These are phyloP conservation scores for Drosophila kanekoi DNA, from an alignment of 2,888 invertebrate genomes.

Conservation along the genomic window DNA sequence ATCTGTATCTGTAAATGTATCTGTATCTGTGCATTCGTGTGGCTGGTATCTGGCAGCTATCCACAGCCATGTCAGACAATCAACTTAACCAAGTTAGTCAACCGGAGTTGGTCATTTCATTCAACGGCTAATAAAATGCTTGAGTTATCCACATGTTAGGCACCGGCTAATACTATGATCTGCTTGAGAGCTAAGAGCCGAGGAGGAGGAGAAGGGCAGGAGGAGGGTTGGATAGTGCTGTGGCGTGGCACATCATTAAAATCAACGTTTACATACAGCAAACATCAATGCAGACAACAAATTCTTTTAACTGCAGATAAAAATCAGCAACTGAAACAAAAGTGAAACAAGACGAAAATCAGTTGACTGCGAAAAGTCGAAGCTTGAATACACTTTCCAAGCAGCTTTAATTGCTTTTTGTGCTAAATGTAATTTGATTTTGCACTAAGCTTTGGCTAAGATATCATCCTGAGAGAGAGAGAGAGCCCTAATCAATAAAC, in stretches of 20 bases:
- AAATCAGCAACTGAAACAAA: conserved; percentile 75
- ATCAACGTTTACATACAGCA: conserved; percentile 75
- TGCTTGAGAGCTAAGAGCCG: background rate
- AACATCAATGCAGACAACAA: conserved; percentile 78
- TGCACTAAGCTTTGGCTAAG: too few species aligned
- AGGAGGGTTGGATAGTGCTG: conserved; percentile 5
- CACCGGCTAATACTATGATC: conserved; percentile 25
- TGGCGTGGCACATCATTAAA: conserved; percentile 73
- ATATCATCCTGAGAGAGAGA: too few species aligned
- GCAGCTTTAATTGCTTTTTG: too few species aligned
- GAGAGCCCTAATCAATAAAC: too few species aligned
- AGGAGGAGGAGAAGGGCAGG: background rate
- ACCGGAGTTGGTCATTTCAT: conserved; percentile 77
- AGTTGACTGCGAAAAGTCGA: background rate
- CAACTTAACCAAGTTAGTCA: conserved; percentile 79
- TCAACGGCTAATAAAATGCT: conserved; percentile 80
- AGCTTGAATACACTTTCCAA: conserved; percentile 4
- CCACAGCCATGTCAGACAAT: conserved; percentile 78
- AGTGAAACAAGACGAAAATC: conserved; percentile 49
- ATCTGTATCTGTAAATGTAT: conserved; percentile 17
- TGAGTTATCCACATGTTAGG: conserved; percentile 69
- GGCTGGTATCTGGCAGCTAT: conserved; percentile 60
- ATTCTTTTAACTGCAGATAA: conserved; percentile 75
- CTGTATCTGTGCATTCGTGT: conserved; percentile 4
- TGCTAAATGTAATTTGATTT: too few species aligned